These are phyloP conservation scores for Prunella strophiata DNA, from an alignment of 2,797 vertebrate species.

Conservation along the genomic window DNA sequence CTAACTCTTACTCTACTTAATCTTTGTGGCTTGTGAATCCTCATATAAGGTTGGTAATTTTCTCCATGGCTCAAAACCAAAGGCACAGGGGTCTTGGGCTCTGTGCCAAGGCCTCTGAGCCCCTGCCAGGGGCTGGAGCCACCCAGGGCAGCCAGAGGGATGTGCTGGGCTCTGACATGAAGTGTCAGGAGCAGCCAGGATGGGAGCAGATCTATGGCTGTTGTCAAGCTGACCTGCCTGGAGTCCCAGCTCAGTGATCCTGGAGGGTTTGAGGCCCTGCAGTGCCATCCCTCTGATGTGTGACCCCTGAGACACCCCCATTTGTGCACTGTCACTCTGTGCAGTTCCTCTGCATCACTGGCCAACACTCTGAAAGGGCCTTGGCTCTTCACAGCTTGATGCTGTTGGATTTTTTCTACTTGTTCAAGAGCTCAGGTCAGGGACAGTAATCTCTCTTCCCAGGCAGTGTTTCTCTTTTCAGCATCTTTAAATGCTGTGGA, in stretches of 20 bases:
- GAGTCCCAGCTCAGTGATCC: too few relatives aligned
- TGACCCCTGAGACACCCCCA: background rate
- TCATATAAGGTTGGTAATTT: too few relatives aligned
- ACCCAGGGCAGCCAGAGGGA: too few relatives aligned
- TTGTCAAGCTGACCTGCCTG: too few relatives aligned
- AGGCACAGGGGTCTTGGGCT: too few relatives aligned
- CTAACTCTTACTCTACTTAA: too few relatives aligned
- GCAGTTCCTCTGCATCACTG: background rate
- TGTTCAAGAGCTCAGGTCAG: background rate
- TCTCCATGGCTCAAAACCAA: too few relatives aligned
- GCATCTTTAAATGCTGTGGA: background rate
- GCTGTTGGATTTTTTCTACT: background rate
- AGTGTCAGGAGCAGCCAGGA: background rate
- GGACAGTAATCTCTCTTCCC: background rate
- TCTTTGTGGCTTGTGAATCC: too few relatives aligned
- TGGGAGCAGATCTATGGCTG: accelerated
- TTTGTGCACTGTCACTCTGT: background rate
- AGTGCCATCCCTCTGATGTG: background rate
- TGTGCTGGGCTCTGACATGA: too few relatives aligned
- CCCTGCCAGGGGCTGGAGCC: too few relatives aligned
- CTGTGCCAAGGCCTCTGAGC: too few relatives aligned
- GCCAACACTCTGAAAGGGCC: background rate
- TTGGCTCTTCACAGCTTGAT: background rate
- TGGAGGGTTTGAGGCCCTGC: background rate
- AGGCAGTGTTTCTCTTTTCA: background rate